These are phyloP conservation scores for Brevimyrus niger DNA, from an alignment of 2,113 vertebrate genomes.

Conservation along the genomic window DNA sequence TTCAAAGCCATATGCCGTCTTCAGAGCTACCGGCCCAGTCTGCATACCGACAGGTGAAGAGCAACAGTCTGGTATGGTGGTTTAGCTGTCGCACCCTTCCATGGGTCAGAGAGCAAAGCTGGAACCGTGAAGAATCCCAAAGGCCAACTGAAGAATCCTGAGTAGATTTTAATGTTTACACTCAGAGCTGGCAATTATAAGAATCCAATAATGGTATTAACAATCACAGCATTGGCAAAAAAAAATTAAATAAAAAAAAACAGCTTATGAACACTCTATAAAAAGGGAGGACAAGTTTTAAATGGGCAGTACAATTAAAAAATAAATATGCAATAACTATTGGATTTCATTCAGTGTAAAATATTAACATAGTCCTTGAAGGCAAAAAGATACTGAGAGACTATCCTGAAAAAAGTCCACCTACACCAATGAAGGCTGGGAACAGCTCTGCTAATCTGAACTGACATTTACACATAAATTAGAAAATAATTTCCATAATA, in stretches of 20 bases:
- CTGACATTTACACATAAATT: slow-evolving; percentile 25
- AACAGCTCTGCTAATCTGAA: slow-evolving; percentile 22
- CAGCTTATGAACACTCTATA: slow-evolving; percentile 22
- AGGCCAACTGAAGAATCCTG: slow-evolving; percentile 26
- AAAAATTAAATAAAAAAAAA: slow-evolving; percentile 16
- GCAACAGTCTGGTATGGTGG: neutral
- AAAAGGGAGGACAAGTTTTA: slow-evolving; percentile 17
- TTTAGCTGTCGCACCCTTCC: neutral
- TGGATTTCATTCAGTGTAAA: slow-evolving; percentile 64
- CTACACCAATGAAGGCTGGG: slow-evolving; percentile 12
- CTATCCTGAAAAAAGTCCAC: slow-evolving; percentile 2
- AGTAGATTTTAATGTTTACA: slow-evolving; percentile 27
- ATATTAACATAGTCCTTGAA: slow-evolving; percentile 44
- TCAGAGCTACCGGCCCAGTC: neutral
- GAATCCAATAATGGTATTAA: slow-evolving; percentile 22
- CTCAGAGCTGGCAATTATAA: slow-evolving; percentile 23
- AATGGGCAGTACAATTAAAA: slow-evolving; percentile 28
- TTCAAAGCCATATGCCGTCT: neutral
- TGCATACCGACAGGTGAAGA: neutral
- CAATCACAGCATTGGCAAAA: slow-evolving; percentile 26
- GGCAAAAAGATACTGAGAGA: slow-evolving; percentile 19
- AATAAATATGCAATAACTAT: slow-evolving; percentile 59
- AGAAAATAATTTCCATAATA: slow-evolving; percentile 18
- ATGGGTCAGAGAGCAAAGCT: neutral
- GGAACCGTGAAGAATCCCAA: slow-evolving; percentile 20